Percentiles rank a stretch among this genome's conserved stretches.
Conservation (phyloP, 2,888 invertebrate genomes). For the Osmoderma eremita region DNA sequence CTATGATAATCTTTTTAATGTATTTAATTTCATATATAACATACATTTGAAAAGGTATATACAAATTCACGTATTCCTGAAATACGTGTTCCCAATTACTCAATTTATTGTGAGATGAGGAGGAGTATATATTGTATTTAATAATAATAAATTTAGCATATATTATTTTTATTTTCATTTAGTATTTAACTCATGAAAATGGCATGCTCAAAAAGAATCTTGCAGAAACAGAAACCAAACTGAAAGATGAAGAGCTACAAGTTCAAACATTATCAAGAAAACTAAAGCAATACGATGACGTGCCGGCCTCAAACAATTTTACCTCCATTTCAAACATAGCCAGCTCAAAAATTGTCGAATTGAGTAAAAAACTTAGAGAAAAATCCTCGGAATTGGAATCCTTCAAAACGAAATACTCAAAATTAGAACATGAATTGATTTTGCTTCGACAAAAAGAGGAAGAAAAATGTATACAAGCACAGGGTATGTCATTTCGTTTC, state of each 20-base stretch:
- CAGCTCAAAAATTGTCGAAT: constrained; percentile 73
- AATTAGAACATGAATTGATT: constrained; percentile 66
- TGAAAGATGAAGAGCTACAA: constrained; percentile 64
- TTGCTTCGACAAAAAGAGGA: constrained; percentile 56
- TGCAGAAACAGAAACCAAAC: constrained; percentile 64
- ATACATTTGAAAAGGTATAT: too few relatives aligned
- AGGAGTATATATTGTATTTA: too few relatives aligned
- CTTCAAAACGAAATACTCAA: constrained; percentile 69
- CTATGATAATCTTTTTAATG: too few relatives aligned
- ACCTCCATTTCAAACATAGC: constrained; percentile 68
- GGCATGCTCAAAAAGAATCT: constrained; percentile 67
- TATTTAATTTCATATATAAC: too few relatives aligned
- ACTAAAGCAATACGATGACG: constrained; percentile 67
- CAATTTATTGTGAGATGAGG: too few relatives aligned
- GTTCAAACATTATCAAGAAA: constrained; percentile 64
- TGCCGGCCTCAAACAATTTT: constrained; percentile 64
- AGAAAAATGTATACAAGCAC: constrained; percentile 24
- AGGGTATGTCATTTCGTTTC: constrained; percentile 13
- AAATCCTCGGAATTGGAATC: constrained; percentile 71
- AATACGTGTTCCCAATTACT: too few relatives aligned
- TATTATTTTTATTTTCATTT: constrained; percentile 22
- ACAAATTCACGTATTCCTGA: too few relatives aligned
- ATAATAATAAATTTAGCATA: background rate
- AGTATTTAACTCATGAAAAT: constrained; percentile 70
- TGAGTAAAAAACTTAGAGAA: constrained; percentile 74